Percentiles rank a stretch among this genome's conserved stretches.
Evolutionary conservation across 2,797 vertebrate species (phyloP).

Genomic region (Eupleurogrammus muticus): DNA sequence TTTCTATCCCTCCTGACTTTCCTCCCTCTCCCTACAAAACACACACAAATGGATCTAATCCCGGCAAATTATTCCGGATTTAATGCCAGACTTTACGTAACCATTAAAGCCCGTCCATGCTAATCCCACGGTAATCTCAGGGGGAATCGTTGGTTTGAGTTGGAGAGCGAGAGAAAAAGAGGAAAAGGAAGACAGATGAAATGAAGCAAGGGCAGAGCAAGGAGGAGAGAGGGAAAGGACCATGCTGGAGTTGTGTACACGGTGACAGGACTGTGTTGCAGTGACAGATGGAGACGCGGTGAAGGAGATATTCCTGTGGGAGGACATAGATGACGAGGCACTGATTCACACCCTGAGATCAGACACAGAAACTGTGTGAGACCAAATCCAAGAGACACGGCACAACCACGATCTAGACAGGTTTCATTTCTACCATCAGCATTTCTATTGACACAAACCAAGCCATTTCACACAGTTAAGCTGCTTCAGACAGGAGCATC

Average conservation of each 20-base stretch:
- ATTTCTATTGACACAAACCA: not conserved
- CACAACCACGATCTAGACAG: no score
- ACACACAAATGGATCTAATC: conserved; percentile 79
- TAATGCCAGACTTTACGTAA: conserved; percentile 85
- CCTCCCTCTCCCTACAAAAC: conserved; percentile 49
- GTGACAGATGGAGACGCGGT: conserved; percentile 20
- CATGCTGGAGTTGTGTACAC: conserved; percentile 17
- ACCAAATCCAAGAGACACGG: conserved; percentile 20
- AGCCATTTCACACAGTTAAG: not conserved
- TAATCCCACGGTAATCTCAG: conserved; percentile 83
- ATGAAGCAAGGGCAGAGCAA: not conserved
- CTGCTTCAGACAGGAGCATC: conserved; percentile 24
- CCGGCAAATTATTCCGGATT: conserved; percentile 80
- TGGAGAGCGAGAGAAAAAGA: conserved; percentile 45
- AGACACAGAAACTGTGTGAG: conserved; percentile 9
- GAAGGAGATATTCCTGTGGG: conserved; percentile 8
- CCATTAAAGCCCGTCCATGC: conserved; percentile 70
- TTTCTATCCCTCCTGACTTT: conserved; percentile 23
- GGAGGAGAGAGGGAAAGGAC: conserved; percentile 7
- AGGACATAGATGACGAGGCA: conserved; percentile 16
- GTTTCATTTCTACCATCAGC: not conserved
- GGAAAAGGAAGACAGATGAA: conserved; percentile 23
- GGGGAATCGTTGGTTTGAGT: not conserved
- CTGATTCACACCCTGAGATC: conserved; percentile 14
- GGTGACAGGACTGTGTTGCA: not conserved